These are phyloP conservation scores for Zosterops lateralis DNA, from an alignment of 2,113 vertebrate species.

Conservation along the genomic window DNA sequence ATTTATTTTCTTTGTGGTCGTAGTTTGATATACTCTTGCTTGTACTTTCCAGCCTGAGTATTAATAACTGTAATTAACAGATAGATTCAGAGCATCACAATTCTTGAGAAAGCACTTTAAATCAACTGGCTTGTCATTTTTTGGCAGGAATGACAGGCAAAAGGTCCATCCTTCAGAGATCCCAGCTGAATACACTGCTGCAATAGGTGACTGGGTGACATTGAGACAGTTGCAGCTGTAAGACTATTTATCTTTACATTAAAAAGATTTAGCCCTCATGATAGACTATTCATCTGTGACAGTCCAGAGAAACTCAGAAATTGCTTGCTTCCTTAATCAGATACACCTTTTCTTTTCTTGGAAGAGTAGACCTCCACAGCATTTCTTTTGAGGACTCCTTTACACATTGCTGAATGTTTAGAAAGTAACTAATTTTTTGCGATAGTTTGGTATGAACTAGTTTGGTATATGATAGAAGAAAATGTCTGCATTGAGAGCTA, in stretches of 20 bases:
- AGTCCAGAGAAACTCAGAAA: not conserved
- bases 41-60: not conserved
- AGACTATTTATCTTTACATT: not conserved
- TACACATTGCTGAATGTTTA: not conserved
- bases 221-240: not conserved
- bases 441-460: not conserved
- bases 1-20: not conserved
- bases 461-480: not conserved
- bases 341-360: not conserved
- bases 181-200: not conserved
- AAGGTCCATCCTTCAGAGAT: not conserved
- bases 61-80: not conserved
- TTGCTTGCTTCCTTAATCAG: not conserved
- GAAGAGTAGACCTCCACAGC: not conserved
- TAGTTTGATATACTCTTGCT: not conserved
- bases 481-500: not conserved
- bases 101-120: not conserved
- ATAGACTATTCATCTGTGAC: not conserved
- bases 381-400: not conserved
- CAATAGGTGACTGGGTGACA: not conserved
- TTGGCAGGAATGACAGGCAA: not conserved
- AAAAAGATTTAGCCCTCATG: not conserved
- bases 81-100: not conserved
- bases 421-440: not conserved
- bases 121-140: not conserved